Evolutionary conservation across 2,113 vertebrate genomes (phyloP).

Genomic region (Arizona elegans): DNA sequence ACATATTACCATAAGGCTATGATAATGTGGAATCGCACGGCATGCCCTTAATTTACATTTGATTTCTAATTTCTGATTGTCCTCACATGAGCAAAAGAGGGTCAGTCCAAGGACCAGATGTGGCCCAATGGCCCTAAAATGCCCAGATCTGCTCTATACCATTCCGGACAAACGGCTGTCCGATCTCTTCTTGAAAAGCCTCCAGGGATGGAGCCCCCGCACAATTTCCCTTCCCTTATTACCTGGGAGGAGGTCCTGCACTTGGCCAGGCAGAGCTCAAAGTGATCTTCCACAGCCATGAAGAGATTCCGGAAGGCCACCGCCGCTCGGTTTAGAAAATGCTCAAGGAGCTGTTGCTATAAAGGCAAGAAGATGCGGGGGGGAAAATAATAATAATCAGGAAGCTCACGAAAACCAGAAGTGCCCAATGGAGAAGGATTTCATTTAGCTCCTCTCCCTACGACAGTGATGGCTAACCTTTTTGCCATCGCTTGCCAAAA

Average conservation of each 20-base stretch:
- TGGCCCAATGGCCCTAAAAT: neutral
- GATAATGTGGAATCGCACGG: too few relatives aligned
- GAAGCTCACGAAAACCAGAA: neutral
- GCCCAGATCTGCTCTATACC: neutral
- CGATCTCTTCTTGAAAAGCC: neutral
- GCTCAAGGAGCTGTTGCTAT: slow-evolving; percentile 91
- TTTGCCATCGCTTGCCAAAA: too few relatives aligned
- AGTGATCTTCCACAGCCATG: slow-evolving; percentile 94
- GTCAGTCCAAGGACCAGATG: too few relatives aligned
- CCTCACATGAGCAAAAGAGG: too few relatives aligned
- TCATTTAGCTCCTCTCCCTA: neutral
- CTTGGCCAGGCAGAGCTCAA: slow-evolving; percentile 94
- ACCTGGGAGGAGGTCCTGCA: slow-evolving; percentile 98
- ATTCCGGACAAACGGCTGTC: neutral
- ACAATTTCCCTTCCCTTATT: slow-evolving; percentile 52
- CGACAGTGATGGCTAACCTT: neutral
- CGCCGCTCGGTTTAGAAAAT: slow-evolving; percentile 90
- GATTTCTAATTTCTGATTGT: neutral
- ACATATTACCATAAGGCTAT: neutral
- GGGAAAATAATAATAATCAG: neutral
- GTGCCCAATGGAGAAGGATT: too few relatives aligned
- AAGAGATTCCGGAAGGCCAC: slow-evolving; percentile 96
- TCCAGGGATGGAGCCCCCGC: neutral
- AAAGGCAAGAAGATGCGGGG: slow-evolving; percentile 14
- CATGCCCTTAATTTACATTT: neutral